Evolutionary conservation across 2,888 invertebrate genomes (phyloP).

Genomic region (Lissonota sp.): DNA sequence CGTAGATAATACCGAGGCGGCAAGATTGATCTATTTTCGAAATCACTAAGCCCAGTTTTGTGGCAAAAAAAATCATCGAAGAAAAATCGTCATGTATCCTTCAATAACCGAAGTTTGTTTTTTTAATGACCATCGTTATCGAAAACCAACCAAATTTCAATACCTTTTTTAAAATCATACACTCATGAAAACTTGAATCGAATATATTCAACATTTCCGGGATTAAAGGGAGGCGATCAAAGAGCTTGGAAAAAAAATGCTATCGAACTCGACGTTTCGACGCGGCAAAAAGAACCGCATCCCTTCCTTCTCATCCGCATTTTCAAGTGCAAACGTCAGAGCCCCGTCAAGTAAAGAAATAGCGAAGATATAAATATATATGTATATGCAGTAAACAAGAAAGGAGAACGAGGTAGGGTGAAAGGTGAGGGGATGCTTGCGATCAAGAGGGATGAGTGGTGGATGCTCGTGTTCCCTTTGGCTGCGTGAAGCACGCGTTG

Average conservation of each 20-base stretch:
- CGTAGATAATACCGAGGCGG: constrained; percentile 40
- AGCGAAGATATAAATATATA: constrained; percentile 17
- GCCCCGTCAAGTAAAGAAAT: constrained; percentile 16
- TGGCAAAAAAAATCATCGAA: no score
- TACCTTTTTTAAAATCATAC: no score
- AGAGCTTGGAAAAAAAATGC: background rate
- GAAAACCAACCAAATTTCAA: background rate
- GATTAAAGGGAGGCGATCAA: no score
- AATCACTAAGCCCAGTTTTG: no score
- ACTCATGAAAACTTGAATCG: no score
- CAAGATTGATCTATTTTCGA: constrained; percentile 39
- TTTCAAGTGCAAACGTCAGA: constrained; percentile 53
- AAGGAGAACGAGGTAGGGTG: constrained; percentile 18
- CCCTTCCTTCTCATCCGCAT: constrained; percentile 44
- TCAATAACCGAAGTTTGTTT: no score
- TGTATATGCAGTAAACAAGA: constrained; percentile 4
- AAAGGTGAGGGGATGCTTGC: constrained; percentile 43
- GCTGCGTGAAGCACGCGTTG: constrained; percentile 44
- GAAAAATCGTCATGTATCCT: no score
- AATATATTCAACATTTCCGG: no score
- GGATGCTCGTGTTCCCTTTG: constrained; percentile 28
- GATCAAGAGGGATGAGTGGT: constrained; percentile 43
- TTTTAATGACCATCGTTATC: no score
- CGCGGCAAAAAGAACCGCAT: constrained; percentile 33
- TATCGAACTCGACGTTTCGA: background rate